Evolutionary conservation across 2,113 vertebrate species (phyloP).

Genomic region (Eleginops maclovinus): DNA sequence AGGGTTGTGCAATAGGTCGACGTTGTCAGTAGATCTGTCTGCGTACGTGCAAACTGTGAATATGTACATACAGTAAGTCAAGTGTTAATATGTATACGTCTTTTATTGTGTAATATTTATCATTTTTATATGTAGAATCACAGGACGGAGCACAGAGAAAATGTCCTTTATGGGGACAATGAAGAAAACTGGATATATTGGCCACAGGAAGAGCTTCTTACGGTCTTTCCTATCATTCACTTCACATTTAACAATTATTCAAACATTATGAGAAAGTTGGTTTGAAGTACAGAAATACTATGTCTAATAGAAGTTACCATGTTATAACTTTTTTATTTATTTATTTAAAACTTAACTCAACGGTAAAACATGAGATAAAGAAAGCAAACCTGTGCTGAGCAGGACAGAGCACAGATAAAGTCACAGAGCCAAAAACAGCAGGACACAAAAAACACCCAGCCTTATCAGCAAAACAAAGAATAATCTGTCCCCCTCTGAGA

Average conservation of each 20-base stretch:
- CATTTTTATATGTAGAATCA: no score
- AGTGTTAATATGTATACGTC: no score
- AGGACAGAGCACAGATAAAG: neutral
- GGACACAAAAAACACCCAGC: neutral
- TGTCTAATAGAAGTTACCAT: neutral
- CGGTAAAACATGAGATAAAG: neutral
- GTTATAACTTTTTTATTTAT: neutral
- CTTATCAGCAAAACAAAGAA: conserved; percentile 44
- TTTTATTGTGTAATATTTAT: no score
- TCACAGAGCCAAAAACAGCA: conserved; percentile 1
- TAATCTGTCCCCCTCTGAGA: conserved; percentile 29
- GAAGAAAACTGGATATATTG: neutral
- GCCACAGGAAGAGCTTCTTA: neutral
- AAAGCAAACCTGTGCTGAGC: conserved; percentile 12
- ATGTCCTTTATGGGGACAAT: no score
- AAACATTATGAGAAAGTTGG: neutral
- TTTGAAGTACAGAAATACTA: neutral
- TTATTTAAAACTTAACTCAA: neutral
- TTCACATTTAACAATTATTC: neutral
- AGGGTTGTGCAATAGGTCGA: no score
- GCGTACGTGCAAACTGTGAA: no score
- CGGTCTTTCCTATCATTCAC: neutral
- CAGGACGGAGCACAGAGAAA: no score
- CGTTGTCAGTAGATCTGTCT: no score
- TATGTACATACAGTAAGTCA: no score